Evolutionary conservation across 1,140 invertebrate species (phyloP).

Genomic region (Philopotamus ludificatus): DNA sequence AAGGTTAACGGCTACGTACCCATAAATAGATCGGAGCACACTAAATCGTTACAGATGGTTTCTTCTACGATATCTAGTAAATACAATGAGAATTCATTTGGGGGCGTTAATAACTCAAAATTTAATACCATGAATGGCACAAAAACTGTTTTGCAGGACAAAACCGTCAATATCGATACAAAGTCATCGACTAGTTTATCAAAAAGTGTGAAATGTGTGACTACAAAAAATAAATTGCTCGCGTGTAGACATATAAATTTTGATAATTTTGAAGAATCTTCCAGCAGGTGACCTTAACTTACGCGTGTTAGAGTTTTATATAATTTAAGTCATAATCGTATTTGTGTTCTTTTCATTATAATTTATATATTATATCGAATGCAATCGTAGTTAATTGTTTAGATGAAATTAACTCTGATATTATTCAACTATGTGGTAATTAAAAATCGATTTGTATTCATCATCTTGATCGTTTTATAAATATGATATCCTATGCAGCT

Average conservation of each 20-base stretch:
- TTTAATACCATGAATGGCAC: constrained; percentile 46
- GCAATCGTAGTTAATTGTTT: too few species aligned
- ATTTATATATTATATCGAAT: too few species aligned
- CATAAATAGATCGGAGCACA: constrained; percentile 45
- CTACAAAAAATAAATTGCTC: constrained; percentile 51
- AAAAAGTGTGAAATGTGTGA: constrained; percentile 42
- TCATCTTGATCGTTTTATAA: too few species aligned
- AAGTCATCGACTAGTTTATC: constrained; percentile 44
- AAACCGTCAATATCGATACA: constrained; percentile 52
- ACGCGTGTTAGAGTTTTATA: too few species aligned
- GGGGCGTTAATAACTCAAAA: constrained; percentile 40
- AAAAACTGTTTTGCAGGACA: constrained; percentile 55
- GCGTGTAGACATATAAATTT: constrained; percentile 54
- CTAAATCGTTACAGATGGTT: constrained; percentile 41
- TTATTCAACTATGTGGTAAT: too few species aligned
- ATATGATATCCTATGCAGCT: too few species aligned
- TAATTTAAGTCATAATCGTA: too few species aligned
- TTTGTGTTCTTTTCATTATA: too few species aligned
- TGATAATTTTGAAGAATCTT: constrained; percentile 49
- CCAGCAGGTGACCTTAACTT: constrained; percentile 47
- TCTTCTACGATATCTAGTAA: constrained; percentile 44
- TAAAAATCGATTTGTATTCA: too few species aligned
- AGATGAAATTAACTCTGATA: too few species aligned
- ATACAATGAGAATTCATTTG: constrained; percentile 51
- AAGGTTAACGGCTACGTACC: constrained; percentile 53